Evolutionary conservation across 2,113 vertebrate species (phyloP), one percentile per base, ranked within the genome.

Genomic region (Chamaetylas fuelleborni): DNA sequence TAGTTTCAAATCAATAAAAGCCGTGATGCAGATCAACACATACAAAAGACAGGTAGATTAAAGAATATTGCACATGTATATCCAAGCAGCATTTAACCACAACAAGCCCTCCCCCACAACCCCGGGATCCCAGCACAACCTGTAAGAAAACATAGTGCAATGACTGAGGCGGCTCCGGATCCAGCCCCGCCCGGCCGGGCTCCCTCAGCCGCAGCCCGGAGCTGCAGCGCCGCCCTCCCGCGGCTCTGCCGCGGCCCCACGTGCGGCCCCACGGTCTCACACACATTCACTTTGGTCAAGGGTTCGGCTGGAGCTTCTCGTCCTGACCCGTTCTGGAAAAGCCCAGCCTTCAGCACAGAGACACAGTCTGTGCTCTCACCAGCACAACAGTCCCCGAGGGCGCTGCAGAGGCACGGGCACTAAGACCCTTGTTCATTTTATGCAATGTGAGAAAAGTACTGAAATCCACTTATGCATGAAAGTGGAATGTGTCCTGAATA

Each of bases 51-150:
- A 79, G 86, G 84, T 64, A 84, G 47, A 31, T 86, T 14, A 43
- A 78, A 54, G 34, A 76, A 31, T 93, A 97, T 97, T 97, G 96
- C 97, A 97, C 94, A 8, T 43, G 26, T 38, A 40, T 18, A 14
- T 33, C 83, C 71, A 91, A 91, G 91, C 79, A 93, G 88, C 77
- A 65, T 45, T 85, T 62, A 58, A 45, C 47, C 82, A 57, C 43
- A 42, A 24, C 47, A 19, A 2, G 8, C 53, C 66, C n/a, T 47
- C 31, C 45, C 33, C 8, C 5, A 9, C 20, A 7, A 8, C 20
- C 38, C 80, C 5, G 4, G 56, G 82, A 54, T 47, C 12, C 62
- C 61, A 66, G 42, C 80, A 43, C 56, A 9, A 16, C 40, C 67
- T 12, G 20, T 86, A 89, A 78, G 43, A 80, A 90, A 50, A 45